Percentiles rank a stretch among this genome's conserved stretches.
phyloP scores from a whole-genome alignment of 2,797 vertebrate genomes.

The Malacoraja senta region DNA sequence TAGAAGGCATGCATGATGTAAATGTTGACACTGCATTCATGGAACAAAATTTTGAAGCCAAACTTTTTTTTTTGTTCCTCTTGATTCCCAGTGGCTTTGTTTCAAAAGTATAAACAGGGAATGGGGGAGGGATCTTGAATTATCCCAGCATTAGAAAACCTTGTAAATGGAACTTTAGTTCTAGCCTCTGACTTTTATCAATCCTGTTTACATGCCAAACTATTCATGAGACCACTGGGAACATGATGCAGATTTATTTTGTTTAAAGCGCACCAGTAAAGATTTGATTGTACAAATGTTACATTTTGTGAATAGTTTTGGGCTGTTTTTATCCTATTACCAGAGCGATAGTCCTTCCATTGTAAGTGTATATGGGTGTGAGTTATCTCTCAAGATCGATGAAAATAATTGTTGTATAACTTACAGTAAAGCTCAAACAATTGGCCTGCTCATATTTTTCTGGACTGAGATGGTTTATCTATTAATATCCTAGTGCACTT shows the following conservation, averaged over 20 bases:
- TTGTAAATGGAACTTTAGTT: not conserved
- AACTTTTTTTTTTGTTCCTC: not conserved
- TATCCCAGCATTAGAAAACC: not conserved
- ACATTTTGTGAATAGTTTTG: not conserved
- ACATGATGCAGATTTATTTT: not conserved
- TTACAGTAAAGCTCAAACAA: no score
- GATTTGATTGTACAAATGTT: not conserved
- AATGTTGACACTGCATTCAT: not conserved
- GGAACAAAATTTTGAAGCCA: conserved; percentile 3
- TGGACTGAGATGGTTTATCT: no score
- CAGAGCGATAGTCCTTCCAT: not conserved
- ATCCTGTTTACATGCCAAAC: not conserved
- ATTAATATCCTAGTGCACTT: no score
- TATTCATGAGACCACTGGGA: not conserved
- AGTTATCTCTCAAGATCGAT: not conserved
- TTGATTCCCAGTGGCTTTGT: not conserved
- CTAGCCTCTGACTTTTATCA: not conserved
- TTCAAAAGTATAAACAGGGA: not conserved
- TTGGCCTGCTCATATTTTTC: no score
- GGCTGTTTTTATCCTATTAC: not conserved
- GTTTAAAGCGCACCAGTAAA: not conserved
- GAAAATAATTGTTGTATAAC: no score
- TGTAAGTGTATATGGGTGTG: not conserved
- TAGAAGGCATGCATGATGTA: not conserved
- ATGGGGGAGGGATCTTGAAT: not conserved